These are phyloP conservation scores for Osmerus mordax DNA, from an alignment of 2,113 vertebrate genomes.

Conservation along the genomic window DNA sequence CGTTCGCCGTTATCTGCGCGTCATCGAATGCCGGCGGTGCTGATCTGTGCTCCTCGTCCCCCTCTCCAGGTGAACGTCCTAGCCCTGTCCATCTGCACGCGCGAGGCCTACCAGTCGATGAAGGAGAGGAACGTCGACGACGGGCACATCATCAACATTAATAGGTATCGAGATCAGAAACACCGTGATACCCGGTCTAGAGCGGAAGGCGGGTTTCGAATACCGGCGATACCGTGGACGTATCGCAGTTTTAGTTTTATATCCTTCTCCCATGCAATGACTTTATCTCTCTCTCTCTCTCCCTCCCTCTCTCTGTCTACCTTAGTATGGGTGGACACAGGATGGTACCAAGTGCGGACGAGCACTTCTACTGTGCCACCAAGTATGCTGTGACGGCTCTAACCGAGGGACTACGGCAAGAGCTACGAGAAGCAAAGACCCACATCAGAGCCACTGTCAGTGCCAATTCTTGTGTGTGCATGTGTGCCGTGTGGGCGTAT, in stretches of 20 bases:
- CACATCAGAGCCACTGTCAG: conserved; percentile 93
- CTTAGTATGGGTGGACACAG: conserved; percentile 89
- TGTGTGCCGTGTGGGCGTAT: background rate
- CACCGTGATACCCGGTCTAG: too few relatives aligned
- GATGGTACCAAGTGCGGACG: conserved; percentile 72
- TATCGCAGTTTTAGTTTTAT: too few relatives aligned
- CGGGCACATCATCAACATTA: conserved; percentile 96
- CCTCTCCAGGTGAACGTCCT: conserved; percentile 85
- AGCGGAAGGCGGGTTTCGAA: too few relatives aligned
- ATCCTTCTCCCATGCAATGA: background rate
- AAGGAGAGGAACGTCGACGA: conserved; percentile 89
- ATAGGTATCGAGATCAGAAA: conserved; percentile 73
- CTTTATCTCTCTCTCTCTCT: conserved; percentile 13
- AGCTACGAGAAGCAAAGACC: conserved; percentile 85
- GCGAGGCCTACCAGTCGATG: conserved; percentile 95
- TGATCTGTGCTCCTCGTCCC: background rate
- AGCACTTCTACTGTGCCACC: conserved; percentile 92
- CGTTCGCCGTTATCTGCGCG: too few relatives aligned
- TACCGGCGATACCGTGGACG: too few relatives aligned
- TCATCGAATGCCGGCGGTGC: too few relatives aligned
- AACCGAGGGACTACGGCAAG: conserved; percentile 90
- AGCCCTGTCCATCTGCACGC: conserved; percentile 91
- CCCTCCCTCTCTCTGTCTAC: background rate
- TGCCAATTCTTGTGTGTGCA: background rate
- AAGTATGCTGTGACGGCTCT: conserved; percentile 91